A percentile compares a stretch with the other conserved stretches of the same genome.
These are phyloP conservation scores for Serilophus lunatus DNA, from an alignment of 2,113 vertebrate genomes.

Conservation along the genomic window DNA sequence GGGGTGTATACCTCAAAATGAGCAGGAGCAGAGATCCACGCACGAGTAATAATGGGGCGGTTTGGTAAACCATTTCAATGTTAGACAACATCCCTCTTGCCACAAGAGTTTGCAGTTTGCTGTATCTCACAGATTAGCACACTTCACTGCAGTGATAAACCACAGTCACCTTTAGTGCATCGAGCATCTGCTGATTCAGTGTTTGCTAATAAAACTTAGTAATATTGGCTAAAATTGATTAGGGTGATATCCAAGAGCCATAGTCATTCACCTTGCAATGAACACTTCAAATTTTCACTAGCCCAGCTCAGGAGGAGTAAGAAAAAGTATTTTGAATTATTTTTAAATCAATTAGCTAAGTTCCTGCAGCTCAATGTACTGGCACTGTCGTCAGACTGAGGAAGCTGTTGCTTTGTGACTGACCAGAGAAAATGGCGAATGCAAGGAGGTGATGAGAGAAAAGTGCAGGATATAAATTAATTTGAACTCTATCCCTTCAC, in stretches of 20 bases:
- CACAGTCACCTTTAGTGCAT: not conserved
- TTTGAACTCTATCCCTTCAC: not conserved
- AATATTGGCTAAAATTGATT: not conserved
- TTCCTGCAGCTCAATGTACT: not conserved
- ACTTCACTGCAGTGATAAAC: not conserved
- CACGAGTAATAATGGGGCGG: not conserved
- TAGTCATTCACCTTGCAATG: rapidly evolving
- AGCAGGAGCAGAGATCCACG: not conserved
- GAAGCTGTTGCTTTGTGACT: not conserved
- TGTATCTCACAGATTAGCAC: not conserved
- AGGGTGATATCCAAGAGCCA: not conserved
- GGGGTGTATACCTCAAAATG: not conserved
- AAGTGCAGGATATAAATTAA: not conserved
- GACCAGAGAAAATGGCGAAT: not conserved
- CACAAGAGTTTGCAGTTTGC: not conserved
- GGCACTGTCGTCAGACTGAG: not conserved
- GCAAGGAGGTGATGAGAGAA: not conserved
- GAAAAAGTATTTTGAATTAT: not conserved
- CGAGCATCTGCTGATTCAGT: not conserved
- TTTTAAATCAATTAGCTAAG: not conserved
- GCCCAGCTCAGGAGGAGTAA: not conserved
- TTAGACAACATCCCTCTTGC: not conserved
- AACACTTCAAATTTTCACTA: not conserved
- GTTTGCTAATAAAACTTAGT: not conserved
- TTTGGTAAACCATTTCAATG: not conserved